Evolutionary conservation across 2,797 vertebrate species (phyloP), one percentile per base, ranked within the genome.

Genomic region (Botia kubotai): DNA sequence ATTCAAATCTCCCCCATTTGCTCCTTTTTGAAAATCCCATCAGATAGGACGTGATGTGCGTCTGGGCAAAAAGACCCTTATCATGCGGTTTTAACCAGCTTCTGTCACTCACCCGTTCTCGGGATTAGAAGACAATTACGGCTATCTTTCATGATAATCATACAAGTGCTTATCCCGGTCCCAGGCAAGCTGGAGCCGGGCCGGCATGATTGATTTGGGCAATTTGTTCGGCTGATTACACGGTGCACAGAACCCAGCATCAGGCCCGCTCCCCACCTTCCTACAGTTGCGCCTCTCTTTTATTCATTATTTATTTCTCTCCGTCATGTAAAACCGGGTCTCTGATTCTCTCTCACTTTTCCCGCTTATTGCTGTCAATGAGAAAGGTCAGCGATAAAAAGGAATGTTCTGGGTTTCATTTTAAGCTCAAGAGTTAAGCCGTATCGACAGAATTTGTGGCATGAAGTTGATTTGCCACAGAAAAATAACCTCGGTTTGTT

Each of bases 211-310:
- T 94, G 93, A 94, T 95, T 93, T 91, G 91, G 93, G 87, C 92
- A 94, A 94, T 95, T 94, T 94, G 93, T 92, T 93, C 89, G 86
- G 87, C 91, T 94, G 93, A 94, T 94, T 94, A 94, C 88, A 70
- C 92, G 88, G 87, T 39, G 87, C 86, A 84, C 89, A 89, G 86
- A 92, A 87, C 84, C 82, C 78, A 75, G 87, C 89, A 79, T 88
- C 86, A 82, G 87, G 66, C 85, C 79, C 46, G 52, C 43, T 81
- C 79, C 60, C 53, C 82, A 50, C 36, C 58, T 79, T 80, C 77
- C 23, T 72, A 73, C 78, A 53, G 39, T 75, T 81, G 76, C 82
- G 21, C 21, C 6, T 43, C 79, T 14, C 23, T 55, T 72, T 85
- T 74, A 77, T 79, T 81, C 78, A 79, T 82, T 82, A 81, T 82